Evolutionary conservation across 2,888 invertebrate genomes (phyloP).

Genomic region (Panzeria rudis): DNA sequence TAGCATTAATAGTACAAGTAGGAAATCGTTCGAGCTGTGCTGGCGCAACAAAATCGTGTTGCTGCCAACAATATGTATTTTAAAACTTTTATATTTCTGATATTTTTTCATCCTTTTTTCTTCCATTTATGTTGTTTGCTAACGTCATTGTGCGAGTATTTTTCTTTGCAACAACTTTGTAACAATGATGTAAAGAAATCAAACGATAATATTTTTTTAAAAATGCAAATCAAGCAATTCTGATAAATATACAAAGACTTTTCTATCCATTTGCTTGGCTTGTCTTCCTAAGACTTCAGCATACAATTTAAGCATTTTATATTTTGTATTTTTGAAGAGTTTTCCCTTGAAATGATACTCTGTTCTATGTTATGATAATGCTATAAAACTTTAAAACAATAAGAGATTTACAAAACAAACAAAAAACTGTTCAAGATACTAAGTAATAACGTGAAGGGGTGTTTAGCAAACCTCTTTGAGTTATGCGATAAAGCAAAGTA

Average conservation of each 20-base stretch:
- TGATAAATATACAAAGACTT: slow-evolving; percentile 29
- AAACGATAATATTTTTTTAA: slow-evolving; percentile 57
- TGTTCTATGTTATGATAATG: slow-evolving; percentile 28
- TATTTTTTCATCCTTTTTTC: neutral
- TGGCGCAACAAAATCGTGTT: neutral
- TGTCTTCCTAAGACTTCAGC: neutral
- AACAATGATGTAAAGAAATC: slow-evolving; percentile 60
- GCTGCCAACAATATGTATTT: slow-evolving; percentile 13
- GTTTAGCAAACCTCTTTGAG: slow-evolving; percentile 21
- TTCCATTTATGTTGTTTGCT: slow-evolving; percentile 12
- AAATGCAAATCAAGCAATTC: slow-evolving; percentile 70
- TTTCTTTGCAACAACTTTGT: slow-evolving; percentile 45
- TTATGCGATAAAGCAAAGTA: slow-evolving; percentile 1
- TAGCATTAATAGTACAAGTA: slow-evolving; percentile 38
- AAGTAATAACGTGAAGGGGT: neutral
- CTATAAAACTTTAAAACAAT: slow-evolving; percentile 48
- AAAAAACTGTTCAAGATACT: neutral
- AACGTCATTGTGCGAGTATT: neutral
- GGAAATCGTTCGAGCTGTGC: slow-evolving; percentile 16
- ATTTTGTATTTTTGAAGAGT: neutral
- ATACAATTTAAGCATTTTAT: slow-evolving; percentile 16
- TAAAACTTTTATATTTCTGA: neutral
- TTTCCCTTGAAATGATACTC: slow-evolving; percentile 22
- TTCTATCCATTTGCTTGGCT: neutral
- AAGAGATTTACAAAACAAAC: slow-evolving; percentile 10